Evolutionary conservation across 2,113 vertebrate species (phyloP), one percentile per base, ranked within the genome.

Genomic region (Sinosuthora webbiana): DNA sequence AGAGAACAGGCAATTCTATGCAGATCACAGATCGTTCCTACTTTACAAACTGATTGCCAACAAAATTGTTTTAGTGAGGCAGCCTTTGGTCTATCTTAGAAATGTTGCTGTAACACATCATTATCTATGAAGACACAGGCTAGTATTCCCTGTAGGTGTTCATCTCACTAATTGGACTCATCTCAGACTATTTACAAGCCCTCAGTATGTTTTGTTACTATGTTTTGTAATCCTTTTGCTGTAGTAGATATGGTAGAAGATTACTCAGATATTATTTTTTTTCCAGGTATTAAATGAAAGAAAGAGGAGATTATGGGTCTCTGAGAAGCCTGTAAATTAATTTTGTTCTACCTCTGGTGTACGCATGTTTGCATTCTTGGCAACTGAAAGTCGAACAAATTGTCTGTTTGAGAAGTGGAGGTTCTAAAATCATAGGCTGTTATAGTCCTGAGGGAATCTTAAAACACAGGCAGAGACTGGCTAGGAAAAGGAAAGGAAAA

Each of bases 401-500:
- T 64, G 80, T 55, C 83, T 78, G 1, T 77, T 87, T 94, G 65
- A 94, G 64, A 91, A 87, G 20, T 62, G 62, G 49, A 91, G 37
- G 47, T 89, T 91, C 64, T 87, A 71, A 92, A 90, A 75, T 80
- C 63, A 52, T 83, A 86, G 10, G 16, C 64, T 90, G 20, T 88
- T 77, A 55, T 10, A 44, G 69, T 83, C 92, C 83, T 84, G 71
- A 83, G 94, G 83, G 95, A 94, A 89, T 86, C 80, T 93, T 94
- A 92, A 97, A 96, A 59, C 68, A 85, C 52, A 90, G 64, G 45
- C 92, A 74, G 83, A 88, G 88, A 41, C 75, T 90, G 56, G 74
- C 78, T 79, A 47, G 71, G 79, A 91, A 95, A 80, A 86, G 78
- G 50, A 91, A 88, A 81, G 90, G 85, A 83, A 96, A 91, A 96